Evolutionary conservation across 2,888 invertebrate species (phyloP).

Genomic region (Drosophila emarginata): DNA sequence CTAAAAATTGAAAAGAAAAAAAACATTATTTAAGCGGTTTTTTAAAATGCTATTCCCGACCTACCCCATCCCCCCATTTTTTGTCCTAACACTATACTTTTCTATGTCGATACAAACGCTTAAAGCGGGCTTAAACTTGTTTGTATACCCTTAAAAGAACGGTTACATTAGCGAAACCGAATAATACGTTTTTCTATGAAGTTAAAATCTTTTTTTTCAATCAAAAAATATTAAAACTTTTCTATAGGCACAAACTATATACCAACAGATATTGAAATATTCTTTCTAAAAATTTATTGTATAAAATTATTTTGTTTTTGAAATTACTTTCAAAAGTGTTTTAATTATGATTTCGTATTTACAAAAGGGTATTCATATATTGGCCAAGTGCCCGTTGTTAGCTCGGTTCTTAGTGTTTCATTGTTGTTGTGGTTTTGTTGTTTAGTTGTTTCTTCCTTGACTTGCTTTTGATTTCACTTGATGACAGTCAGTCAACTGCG

Average conservation of each 20-base stretch:
- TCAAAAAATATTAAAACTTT: too few relatives aligned
- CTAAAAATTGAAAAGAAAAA: conserved; percentile 16
- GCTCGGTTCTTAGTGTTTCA: neutral
- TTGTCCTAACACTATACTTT: neutral
- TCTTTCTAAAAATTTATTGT: too few relatives aligned
- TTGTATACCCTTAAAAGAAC: neutral
- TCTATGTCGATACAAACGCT: neutral
- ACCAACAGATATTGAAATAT: too few relatives aligned
- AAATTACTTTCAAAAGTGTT: too few relatives aligned
- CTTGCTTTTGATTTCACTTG: conserved; percentile 74
- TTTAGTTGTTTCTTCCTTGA: conserved; percentile 3
- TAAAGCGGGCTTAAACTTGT: neutral
- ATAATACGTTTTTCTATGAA: too few relatives aligned
- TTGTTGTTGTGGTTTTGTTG: conserved; percentile 14
- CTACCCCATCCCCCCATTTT: neutral
- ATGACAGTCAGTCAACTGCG: conserved; percentile 72
- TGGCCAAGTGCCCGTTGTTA: neutral
- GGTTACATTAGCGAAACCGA: too few relatives aligned
- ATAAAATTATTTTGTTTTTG: too few relatives aligned
- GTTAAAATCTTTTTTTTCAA: too few relatives aligned
- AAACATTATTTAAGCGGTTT: neutral
- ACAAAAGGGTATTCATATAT: neutral
- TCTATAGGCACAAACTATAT: too few relatives aligned
- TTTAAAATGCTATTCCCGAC: neutral
- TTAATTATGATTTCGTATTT: too few relatives aligned